Evolutionary conservation across 2,113 vertebrate species (phyloP), one percentile per base, ranked within the genome.

Genomic region (Corythoichthys haematopterus): DNA sequence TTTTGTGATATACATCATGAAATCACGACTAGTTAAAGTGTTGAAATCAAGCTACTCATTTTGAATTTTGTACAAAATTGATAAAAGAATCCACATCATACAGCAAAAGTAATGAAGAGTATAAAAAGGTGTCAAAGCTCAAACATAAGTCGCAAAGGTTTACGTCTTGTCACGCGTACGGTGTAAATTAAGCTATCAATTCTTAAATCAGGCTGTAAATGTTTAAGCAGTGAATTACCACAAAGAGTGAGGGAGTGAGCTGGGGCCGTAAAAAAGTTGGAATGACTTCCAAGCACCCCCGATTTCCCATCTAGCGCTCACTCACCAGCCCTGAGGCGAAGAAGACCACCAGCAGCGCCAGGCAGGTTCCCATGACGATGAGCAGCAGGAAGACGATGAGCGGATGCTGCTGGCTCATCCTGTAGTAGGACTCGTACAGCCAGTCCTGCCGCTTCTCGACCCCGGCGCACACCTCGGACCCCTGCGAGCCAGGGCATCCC

Each of bases 401-500:
- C 62, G 96, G 96, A 91, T 98, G 96, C 94, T 98, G 96, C 91
- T 98, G 96, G 95, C 96, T 98, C 95, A 98, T 95, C 77, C 95
- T 91, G 89, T 95, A 96, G 92, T 98, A 98, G 65, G 96, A 97
- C 92, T 98, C 95, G 38, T 98, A 98, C 12, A 98, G 93, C 96
- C 96, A 97, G 93, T 97, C 96, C 85, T 94, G 93, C 70, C 93
- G 91, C 86, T 88, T 88, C 81, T 82, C 78, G 0, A 4, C 60
- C 57, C 83, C 85, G 45, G 66, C 52, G 14, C 69, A 79, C 72
- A 48, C 66, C 37, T 85, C 88, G 2, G 10, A 4, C 0, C 77
- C 55, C 76, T 83, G 86, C 72, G 85, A 82, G 12, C 84, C 80
- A 4, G 76, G 70, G 59, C 58, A 72, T 33, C 80, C 83, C 10